phyloP scores from a whole-genome alignment of 2,888 invertebrate genomes.

The Amorpha juglandis region DNA sequence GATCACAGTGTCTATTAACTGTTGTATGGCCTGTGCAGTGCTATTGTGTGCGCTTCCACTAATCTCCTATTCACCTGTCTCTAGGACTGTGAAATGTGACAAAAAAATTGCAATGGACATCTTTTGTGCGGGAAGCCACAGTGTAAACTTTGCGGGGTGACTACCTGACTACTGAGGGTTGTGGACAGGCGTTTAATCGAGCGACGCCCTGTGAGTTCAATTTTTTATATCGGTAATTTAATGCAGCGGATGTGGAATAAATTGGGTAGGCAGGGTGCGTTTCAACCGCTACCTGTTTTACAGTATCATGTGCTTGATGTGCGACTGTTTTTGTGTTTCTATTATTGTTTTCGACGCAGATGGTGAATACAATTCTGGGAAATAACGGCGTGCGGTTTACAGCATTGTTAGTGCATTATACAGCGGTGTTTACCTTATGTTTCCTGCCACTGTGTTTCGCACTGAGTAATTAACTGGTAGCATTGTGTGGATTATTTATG shows the following conservation, averaged over 20 bases:
- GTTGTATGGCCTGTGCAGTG: slow-evolving; percentile 77
- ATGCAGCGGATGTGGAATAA: slow-evolving; percentile 82
- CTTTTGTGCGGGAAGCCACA: slow-evolving; percentile 64
- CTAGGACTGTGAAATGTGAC: slow-evolving; percentile 81
- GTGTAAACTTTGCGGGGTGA: slow-evolving; percentile 79
- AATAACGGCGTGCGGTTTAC: slow-evolving; percentile 67
- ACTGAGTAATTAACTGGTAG: slow-evolving; percentile 58
- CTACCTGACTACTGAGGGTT: slow-evolving; percentile 78
- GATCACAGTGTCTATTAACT: slow-evolving; percentile 67
- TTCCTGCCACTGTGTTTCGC: slow-evolving; percentile 76
- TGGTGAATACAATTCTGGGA: slow-evolving; percentile 69
- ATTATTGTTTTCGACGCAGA: slow-evolving; percentile 62
- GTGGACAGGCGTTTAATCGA: slow-evolving; percentile 67
- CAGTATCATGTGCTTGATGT: slow-evolving; percentile 61
- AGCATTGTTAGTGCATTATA: slow-evolving; percentile 67
- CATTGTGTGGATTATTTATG: slow-evolving; percentile 50
- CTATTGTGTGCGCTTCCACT: slow-evolving; percentile 76
- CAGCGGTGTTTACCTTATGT: slow-evolving; percentile 59
- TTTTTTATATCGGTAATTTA: slow-evolving; percentile 76
- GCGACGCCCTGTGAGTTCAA: slow-evolving; percentile 76
- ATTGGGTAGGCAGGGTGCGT: slow-evolving; percentile 82
- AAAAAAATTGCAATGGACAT: slow-evolving; percentile 80
- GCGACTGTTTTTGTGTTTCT: slow-evolving; percentile 49
- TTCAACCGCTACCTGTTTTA: slow-evolving; percentile 79
- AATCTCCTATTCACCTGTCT: slow-evolving; percentile 79